Conservation (phyloP, 2,797 vertebrate species). For the Sitta carolinensis region DNA sequence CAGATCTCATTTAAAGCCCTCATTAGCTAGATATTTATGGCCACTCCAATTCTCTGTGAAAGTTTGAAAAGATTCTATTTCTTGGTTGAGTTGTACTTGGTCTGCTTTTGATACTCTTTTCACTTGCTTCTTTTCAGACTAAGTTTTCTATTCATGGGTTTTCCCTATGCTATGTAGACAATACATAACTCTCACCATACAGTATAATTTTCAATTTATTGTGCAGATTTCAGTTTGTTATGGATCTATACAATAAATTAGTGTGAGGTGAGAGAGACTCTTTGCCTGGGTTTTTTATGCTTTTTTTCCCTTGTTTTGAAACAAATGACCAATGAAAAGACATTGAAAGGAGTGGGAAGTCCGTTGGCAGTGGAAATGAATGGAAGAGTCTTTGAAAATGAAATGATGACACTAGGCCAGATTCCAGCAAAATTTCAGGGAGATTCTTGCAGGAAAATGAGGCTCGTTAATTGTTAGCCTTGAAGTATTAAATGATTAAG, state of each 20-base stretch:
- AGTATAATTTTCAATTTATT: not conserved
- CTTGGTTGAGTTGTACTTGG: not conserved
- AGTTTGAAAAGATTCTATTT: not conserved
- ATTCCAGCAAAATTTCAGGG: not conserved
- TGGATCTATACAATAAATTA: not conserved
- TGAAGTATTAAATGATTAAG: not conserved
- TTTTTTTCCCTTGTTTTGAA: not conserved
- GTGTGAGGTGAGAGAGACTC: not conserved
- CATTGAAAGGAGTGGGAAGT: not conserved
- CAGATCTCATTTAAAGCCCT: not conserved
- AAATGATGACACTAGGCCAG: not conserved
- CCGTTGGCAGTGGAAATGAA: not conserved
- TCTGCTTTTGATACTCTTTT: not conserved
- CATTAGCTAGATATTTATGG: slow-evolving; percentile 12
- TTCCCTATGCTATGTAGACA: not conserved
- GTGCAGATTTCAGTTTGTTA: not conserved
- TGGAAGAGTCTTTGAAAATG: not conserved
- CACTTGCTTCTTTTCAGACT: not conserved
- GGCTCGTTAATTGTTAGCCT: not conserved
- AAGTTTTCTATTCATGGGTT: not conserved
- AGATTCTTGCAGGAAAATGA: not conserved
- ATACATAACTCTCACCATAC: not conserved
- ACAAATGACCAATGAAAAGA: not conserved
- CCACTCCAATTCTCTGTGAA: not conserved
- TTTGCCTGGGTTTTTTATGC: not conserved